phyloP scores from a whole-genome alignment of 2,888 invertebrate species.

The Cantharis rustica region DNA sequence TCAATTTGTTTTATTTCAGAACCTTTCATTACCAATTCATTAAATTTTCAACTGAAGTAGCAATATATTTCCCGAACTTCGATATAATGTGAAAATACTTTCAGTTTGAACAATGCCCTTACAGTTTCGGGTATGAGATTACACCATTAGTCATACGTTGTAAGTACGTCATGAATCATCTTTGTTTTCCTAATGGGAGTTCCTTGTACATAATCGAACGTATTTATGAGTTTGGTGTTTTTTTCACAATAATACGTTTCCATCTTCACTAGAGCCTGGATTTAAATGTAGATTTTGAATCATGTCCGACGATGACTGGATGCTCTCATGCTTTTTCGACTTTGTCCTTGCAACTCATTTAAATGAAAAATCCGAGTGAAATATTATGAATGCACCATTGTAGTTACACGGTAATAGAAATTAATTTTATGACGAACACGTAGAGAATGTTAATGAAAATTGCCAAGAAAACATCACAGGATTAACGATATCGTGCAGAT shows the following conservation, averaged over 20 bases:
- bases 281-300: no score
- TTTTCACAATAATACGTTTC: not conserved
- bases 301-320: not conserved
- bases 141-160: conserved; percentile 7
- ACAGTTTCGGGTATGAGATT: not conserved
- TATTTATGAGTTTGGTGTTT: not conserved
- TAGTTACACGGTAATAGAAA: not conserved
- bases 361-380: not conserved
- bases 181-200: conserved; percentile 10
- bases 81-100: not conserved
- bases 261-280: not conserved
- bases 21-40: not conserved
- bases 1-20: not conserved
- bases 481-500: not conserved
- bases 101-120: not conserved
- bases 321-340: not conserved
- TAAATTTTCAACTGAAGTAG: not conserved
- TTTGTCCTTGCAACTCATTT: not conserved
- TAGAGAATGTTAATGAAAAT: not conserved
- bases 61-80: not conserved
- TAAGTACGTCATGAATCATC: conserved; percentile 1
- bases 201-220: conserved; percentile 4
- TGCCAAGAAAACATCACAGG: not conserved
- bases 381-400: not conserved
- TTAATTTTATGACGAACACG: not conserved